phyloP scores from a whole-genome alignment of 2,113 vertebrate species.

The Syngnathus floridae region DNA sequence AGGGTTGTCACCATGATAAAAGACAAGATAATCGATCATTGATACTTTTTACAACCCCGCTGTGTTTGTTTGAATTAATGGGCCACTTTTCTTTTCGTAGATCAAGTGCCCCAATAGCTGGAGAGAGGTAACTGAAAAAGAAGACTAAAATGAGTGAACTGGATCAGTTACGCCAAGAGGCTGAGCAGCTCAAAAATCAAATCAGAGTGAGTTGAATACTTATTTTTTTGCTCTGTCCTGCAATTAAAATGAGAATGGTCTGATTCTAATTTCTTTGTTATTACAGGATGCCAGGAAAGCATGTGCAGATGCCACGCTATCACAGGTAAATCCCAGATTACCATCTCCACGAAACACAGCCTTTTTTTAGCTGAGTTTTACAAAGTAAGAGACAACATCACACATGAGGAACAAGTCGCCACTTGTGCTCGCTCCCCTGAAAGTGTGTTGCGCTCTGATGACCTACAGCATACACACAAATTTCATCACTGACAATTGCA shows the following conservation, averaged over 20 bases:
- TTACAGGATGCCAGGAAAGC: slow-evolving; percentile 76
- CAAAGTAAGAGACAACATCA: background rate
- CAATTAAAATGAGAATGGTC: background rate
- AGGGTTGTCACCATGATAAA: too few relatives aligned
- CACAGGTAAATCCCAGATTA: slow-evolving; percentile 77
- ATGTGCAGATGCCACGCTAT: slow-evolving; percentile 91
- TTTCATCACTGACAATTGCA: too few relatives aligned
- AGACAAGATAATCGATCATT: too few relatives aligned
- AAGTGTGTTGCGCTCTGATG: too few relatives aligned
- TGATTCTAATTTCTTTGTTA: background rate
- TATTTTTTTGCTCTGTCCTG: background rate
- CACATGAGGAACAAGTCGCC: background rate
- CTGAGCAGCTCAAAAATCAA: slow-evolving; percentile 98
- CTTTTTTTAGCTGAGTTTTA: background rate
- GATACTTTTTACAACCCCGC: too few relatives aligned
- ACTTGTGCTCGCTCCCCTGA: background rate
- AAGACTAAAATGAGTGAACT: slow-evolving; percentile 94
- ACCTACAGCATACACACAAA: too few relatives aligned
- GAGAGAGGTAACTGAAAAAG: slow-evolving; percentile 76
- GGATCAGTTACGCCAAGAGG: slow-evolving; percentile 99
- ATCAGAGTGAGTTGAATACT: slow-evolving; percentile 81
- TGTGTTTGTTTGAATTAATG: background rate
- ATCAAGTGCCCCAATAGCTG: slow-evolving; percentile 78
- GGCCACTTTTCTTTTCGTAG: slow-evolving; percentile 52
- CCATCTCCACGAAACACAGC: background rate